Percentiles rank a stretch among this genome's conserved stretches.
phyloP scores from a whole-genome alignment of 2,888 invertebrate species.

The Synanthedon formicaeformis region DNA sequence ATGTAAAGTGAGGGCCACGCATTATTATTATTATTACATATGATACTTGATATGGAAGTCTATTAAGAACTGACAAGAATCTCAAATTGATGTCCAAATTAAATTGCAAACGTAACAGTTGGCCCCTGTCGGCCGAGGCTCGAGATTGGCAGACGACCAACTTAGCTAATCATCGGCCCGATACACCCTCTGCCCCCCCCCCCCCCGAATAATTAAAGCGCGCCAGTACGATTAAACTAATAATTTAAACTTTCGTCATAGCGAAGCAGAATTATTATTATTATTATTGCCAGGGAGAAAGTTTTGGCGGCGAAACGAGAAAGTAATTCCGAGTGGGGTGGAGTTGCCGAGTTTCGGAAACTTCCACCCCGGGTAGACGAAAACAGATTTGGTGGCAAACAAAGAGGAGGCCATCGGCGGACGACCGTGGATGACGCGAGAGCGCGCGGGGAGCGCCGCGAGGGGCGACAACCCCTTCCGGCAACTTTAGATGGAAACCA shows the following conservation, averaged over 20 bases:
- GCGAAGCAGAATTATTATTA: constrained; percentile 63
- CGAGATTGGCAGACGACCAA: constrained; percentile 19
- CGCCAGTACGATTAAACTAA: constrained; percentile 62
- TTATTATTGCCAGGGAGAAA: constrained; percentile 55
- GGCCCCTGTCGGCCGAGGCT: constrained; percentile 20
- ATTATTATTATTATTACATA: too few species aligned
- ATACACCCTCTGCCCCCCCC: constrained; percentile 8
- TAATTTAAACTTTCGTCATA: constrained; percentile 67
- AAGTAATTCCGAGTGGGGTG: constrained; percentile 49
- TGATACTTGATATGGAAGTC: background rate
- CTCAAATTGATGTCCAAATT: constrained; percentile 34
- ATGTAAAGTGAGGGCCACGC: too few species aligned
- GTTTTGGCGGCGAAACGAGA: constrained; percentile 53
- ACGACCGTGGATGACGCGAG: constrained; percentile 11
- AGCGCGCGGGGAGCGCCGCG: constrained; percentile 9
- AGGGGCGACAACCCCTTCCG: constrained; percentile 40
- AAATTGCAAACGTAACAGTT: constrained; percentile 38
- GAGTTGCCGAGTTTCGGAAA: constrained; percentile 32
- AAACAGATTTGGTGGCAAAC: constrained; percentile 64
- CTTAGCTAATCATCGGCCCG: constrained; percentile 32
- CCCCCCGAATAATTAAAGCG: constrained; percentile 48
- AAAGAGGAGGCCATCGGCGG: constrained; percentile 26
- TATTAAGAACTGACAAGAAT: constrained; percentile 19
- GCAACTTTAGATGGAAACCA: constrained; percentile 66
- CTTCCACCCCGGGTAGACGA: constrained; percentile 50